Conservation (phyloP, 2,888 invertebrate genomes). For the Cerastis leucographa region DNA sequence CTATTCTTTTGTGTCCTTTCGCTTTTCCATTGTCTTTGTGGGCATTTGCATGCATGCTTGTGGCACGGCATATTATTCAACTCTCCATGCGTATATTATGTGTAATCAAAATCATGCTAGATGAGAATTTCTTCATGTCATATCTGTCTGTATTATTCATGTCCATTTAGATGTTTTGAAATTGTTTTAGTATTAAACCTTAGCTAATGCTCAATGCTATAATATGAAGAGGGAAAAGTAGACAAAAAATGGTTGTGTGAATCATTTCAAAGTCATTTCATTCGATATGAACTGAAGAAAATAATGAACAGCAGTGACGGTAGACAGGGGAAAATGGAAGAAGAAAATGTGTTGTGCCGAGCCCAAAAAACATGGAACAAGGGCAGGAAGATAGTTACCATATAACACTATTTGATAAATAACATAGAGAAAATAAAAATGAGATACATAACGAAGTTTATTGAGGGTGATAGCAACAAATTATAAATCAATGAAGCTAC, state of each 20-base stretch:
- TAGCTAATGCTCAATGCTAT: neutral
- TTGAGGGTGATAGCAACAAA: neutral
- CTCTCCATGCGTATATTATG: conserved; percentile 34
- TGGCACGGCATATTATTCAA: conserved; percentile 27
- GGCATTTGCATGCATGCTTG: conserved; percentile 48
- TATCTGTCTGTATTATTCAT: conserved; percentile 1
- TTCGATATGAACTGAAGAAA: neutral
- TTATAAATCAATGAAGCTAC: neutral
- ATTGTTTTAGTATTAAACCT: neutral
- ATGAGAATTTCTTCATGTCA: conserved; percentile 31
- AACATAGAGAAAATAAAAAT: neutral
- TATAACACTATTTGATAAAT: neutral
- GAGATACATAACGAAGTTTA: neutral
- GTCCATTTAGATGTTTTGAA: neutral
- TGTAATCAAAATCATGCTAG: conserved; percentile 37
- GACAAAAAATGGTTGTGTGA: neutral
- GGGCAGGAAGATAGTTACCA: neutral
- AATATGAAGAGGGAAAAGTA: neutral
- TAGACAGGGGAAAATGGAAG: neutral
- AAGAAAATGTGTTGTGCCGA: neutral
- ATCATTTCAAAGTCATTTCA: neutral
- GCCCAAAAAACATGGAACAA: neutral
- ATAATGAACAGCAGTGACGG: neutral
- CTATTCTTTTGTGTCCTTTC: conserved; percentile 60
- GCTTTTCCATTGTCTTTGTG: conserved; percentile 59